These are phyloP conservation scores for Apamea epomidion DNA, from an alignment of 2,888 invertebrate species.

Conservation along the genomic window DNA sequence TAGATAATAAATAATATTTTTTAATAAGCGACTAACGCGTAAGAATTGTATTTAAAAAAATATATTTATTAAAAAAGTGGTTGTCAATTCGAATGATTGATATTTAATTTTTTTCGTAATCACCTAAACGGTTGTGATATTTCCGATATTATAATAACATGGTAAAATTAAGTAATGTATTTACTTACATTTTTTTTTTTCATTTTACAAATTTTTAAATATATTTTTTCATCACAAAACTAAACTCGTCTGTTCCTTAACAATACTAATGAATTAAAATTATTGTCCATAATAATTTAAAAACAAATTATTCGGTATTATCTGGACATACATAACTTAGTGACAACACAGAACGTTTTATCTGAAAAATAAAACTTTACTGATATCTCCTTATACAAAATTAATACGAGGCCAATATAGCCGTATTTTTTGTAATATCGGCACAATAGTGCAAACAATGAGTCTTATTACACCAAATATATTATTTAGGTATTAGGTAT, in stretches of 20 bases:
- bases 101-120: neutral
- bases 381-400: neutral
- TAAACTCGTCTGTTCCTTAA: conserved; percentile 32
- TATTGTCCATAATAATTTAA: conserved; percentile 55
- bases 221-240: conserved; percentile 18
- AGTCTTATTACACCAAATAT: neutral
- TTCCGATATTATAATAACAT: conserved; percentile 7
- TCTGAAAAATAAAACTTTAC: neutral
- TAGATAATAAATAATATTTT: conserved; percentile 3
- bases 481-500: neutral
- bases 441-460: conserved; percentile 43
- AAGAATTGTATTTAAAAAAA: neutral
- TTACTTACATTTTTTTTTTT: conserved; percentile 2
- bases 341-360: neutral
- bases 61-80: neutral
- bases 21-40: neutral
- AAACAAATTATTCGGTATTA: conserved; percentile 12
- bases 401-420: conserved; percentile 31
- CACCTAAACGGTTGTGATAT: neutral
- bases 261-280: conserved; percentile 40
- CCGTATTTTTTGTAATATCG: conserved; percentile 13
- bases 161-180: conserved; percentile 3
- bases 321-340: conserved; percentile 24
- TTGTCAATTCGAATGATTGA: neutral
- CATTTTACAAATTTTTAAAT: neutral